phyloP scores from a whole-genome alignment of 2,888 invertebrate species.

The Drosophila macrospina region DNA sequence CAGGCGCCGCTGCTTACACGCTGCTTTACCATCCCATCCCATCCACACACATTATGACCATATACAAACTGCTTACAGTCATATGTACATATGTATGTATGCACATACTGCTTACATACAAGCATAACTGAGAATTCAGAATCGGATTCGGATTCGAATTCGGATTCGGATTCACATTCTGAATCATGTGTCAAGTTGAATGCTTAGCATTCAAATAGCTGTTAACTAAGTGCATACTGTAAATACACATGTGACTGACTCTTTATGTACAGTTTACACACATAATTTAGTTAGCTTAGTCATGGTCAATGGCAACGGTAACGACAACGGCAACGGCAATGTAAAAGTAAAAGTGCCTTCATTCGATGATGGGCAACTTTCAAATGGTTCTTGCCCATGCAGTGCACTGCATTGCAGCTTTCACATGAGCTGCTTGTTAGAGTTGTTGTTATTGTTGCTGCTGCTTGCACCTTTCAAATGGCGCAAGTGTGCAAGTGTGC shows the following conservation, averaged over 20 bases:
- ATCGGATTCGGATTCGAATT: slow-evolving; percentile 33
- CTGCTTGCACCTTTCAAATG: slow-evolving; percentile 13
- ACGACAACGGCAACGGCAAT: slow-evolving; percentile 1
- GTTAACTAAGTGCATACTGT: slow-evolving; percentile 44
- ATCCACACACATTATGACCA: slow-evolving; percentile 45
- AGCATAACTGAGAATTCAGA: slow-evolving; percentile 27
- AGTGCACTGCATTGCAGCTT: slow-evolving; percentile 16
- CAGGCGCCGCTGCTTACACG: slow-evolving; percentile 62
- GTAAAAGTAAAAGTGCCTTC: slow-evolving; percentile 45
- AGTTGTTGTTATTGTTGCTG: neutral
- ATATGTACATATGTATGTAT: neutral
- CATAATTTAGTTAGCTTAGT: slow-evolving; percentile 32
- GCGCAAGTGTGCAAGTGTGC: slow-evolving; percentile 26
- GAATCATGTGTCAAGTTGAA: slow-evolving; percentile 43
- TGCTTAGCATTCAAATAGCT: slow-evolving; percentile 61
- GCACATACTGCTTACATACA: slow-evolving; percentile 15
- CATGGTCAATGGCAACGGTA: neutral
- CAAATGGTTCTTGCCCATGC: slow-evolving; percentile 48
- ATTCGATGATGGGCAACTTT: slow-evolving; percentile 51
- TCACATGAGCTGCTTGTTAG: slow-evolving; percentile 13
- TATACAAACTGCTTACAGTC: slow-evolving; percentile 16
- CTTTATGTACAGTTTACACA: slow-evolving; percentile 6
- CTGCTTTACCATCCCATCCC: slow-evolving; percentile 57
- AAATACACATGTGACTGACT: slow-evolving; percentile 2
- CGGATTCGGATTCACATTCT: slow-evolving; percentile 25